Base-by-base conservation (phyloP, 2,888 invertebrate genomes). In the Glaucopsyche alexis region DNA sequence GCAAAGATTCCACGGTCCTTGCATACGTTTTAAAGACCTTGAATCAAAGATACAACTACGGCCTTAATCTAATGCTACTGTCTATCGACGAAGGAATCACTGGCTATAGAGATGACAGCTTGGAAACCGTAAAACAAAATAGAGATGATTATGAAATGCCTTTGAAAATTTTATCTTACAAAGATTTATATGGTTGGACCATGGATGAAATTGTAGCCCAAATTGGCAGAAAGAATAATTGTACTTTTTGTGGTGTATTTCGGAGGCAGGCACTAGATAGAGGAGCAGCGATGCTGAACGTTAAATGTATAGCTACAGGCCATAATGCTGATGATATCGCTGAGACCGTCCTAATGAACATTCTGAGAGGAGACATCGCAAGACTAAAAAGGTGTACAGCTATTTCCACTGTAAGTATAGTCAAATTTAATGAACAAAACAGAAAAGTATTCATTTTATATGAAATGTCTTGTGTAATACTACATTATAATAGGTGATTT, bases 81-180 rank as follows among this genome's bases (percentile, higher is more conserved):
- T 99, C 99, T 0, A 98, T 99, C 77, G 99, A 99, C 87, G 99
- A 99, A 94, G 99, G 99, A 74, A 99, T 99, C 77, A 98, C 98
- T 82, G 97, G 98, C 1, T 98, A 98, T 86, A 94, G 99, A 79
- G 99, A 99, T 88, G 99, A 99, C 86, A 99, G 99, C 85, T 93
- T 99, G 73, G 96, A 99, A 91, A 99, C 99, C 1, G 99, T 99
- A 0, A 98, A 99, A 85, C 95, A 96, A 84, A 99, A 99, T 85
- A 94, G 97, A 74, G 96, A 97, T 80, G 98, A 99, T 86, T 99
- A 99, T 92, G 95, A 95, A 80, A 96, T 99, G 92, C 96, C 98
- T 0, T 91, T 99, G 60, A 98, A 97, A 93, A 98, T 99, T 76
- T 93, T 99, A 8, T 99, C 99, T 0, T 99, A 99, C 84, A 96